phyloP scores from a whole-genome alignment of 2,888 invertebrate genomes.

The Drosophila robusta region DNA sequence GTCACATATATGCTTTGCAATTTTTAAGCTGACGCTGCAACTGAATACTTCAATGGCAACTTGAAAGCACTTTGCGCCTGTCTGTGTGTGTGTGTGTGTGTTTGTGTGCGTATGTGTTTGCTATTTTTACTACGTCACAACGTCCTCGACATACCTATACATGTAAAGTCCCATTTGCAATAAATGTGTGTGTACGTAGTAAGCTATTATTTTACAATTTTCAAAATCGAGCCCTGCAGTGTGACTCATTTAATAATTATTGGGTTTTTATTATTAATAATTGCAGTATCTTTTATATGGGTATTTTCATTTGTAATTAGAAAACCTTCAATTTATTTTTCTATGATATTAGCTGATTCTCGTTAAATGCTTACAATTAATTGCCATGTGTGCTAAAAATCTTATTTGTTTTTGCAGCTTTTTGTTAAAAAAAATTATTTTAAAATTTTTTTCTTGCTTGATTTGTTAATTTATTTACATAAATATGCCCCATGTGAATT shows the following conservation, averaged over 20 bases:
- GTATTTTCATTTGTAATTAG: not conserved
- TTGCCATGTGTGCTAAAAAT: not conserved
- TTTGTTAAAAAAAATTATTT: too few species aligned
- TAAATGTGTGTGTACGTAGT: not conserved
- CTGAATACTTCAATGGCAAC: conserved; percentile 63
- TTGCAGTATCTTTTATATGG: not conserved
- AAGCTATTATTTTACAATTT: conserved; percentile 6
- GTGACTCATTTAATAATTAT: conserved; percentile 27
- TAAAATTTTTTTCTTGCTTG: not conserved
- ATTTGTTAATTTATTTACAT: not conserved
- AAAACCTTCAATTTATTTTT: not conserved
- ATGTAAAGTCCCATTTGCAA: conserved; percentile 4
- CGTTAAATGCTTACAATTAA: not conserved
- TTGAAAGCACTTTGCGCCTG: conserved; percentile 36
- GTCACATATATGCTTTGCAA: conserved; percentile 49
- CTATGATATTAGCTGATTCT: not conserved
- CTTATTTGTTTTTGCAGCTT: too few species aligned
- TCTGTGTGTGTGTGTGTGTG: conserved; percentile 12
- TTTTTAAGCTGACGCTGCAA: conserved; percentile 76
- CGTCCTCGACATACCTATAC: conserved; percentile 63
- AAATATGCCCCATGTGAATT: too few species aligned
- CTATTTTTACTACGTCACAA: conserved; percentile 57
- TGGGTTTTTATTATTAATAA: not conserved
- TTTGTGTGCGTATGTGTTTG: conserved; percentile 18
- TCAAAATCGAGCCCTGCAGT: conserved; percentile 10